phyloP scores from a whole-genome alignment of 2,113 vertebrate species.

The Phasianus colchicus region DNA sequence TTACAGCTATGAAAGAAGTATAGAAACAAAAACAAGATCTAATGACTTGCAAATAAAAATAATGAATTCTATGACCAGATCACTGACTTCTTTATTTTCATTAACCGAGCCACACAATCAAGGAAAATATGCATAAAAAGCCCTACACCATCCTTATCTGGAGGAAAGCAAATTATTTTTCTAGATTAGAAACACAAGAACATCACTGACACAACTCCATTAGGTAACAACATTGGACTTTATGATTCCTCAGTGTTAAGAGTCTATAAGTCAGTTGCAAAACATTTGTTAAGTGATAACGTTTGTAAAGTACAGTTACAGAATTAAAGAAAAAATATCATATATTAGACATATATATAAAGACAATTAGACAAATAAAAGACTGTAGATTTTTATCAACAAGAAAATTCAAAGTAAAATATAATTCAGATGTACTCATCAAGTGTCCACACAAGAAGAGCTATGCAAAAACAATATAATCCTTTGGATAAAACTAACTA shows the following conservation, averaged over 20 bases:
- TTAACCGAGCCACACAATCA: slow-evolving; percentile 1
- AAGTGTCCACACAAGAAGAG: neutral
- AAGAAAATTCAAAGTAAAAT: neutral
- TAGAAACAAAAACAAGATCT: slow-evolving; percentile 58
- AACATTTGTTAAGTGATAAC: neutral
- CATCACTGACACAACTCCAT: neutral
- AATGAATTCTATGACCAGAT: slow-evolving; percentile 65
- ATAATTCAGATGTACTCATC: neutral
- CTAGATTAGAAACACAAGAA: neutral
- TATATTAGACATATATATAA: neutral
- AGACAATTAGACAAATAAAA: neutral
- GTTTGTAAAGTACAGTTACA: neutral
- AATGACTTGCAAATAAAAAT: slow-evolving; percentile 69
- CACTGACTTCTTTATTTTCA: slow-evolving; percentile 53
- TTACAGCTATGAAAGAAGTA: slow-evolving; percentile 52
- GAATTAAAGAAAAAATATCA: neutral
- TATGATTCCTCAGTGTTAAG: neutral
- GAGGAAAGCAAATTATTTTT: neutral
- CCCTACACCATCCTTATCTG: neutral
- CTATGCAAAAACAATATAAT: neutral
- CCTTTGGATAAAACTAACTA: neutral
- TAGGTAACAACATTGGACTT: neutral
- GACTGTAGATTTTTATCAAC: neutral
- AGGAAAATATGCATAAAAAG: neutral
- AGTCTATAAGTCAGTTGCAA: too few relatives aligned